Evolutionary conservation across 2,797 vertebrate genomes (phyloP).

Genomic region (Pseudochromis fuscus): DNA sequence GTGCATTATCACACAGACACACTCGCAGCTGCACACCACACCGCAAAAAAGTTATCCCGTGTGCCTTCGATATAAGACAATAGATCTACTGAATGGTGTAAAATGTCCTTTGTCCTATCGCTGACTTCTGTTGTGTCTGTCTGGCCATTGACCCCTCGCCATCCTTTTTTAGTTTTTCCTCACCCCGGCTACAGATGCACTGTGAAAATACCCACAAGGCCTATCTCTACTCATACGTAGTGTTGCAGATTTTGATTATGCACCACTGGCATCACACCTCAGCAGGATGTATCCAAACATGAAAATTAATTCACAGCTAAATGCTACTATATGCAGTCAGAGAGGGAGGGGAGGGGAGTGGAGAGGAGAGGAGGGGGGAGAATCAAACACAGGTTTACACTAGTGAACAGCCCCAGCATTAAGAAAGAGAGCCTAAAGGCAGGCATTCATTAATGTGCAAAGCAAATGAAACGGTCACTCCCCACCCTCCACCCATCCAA

Average conservation of each 20-base stretch:
- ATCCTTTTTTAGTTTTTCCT: slow-evolving; percentile 50
- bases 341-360: slow-evolving; percentile 65
- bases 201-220: slow-evolving; percentile 82
- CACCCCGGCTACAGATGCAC: slow-evolving; percentile 59
- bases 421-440: slow-evolving; percentile 77
- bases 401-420: slow-evolving; percentile 63
- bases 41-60: slow-evolving; percentile 61
- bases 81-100: slow-evolving; percentile 73
- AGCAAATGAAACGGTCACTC: slow-evolving; percentile 68
- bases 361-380: slow-evolving; percentile 65
- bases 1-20: slow-evolving; percentile 64
- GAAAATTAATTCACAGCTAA: slow-evolving; percentile 88
- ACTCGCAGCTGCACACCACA: slow-evolving; percentile 67
- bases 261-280: slow-evolving; percentile 82
- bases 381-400: slow-evolving; percentile 81
- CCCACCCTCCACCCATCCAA: slow-evolving; percentile 18
- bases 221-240: slow-evolving; percentile 78
- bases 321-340: slow-evolving; percentile 84
- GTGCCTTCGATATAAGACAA: slow-evolving; percentile 45
- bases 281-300: slow-evolving; percentile 86
- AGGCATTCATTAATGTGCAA: slow-evolving; percentile 80
- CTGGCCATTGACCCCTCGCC: slow-evolving; percentile 60
- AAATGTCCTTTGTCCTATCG: slow-evolving; percentile 65
- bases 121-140: slow-evolving; percentile 69
- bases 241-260: slow-evolving; percentile 83